A percentile compares a stretch with the other conserved stretches of the same genome.
Conservation (phyloP, 2,797 vertebrate genomes). For the Nyctalus aviator region DNA sequence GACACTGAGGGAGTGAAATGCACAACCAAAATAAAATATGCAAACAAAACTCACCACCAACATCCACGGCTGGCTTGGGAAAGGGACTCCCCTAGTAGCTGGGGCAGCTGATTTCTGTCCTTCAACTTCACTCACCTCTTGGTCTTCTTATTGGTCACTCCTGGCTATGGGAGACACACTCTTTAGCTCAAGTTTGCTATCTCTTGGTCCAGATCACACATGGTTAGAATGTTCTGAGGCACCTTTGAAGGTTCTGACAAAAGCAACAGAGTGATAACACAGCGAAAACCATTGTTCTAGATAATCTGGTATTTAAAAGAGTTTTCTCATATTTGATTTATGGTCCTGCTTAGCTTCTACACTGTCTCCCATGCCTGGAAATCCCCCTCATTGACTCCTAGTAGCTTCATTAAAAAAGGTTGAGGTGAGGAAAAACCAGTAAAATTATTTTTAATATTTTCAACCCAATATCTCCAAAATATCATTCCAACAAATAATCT, state of each 20-base stretch:
- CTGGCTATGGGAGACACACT: not conserved
- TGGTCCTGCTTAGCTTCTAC: not conserved
- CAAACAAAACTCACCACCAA: not conserved
- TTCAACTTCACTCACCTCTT: not conserved
- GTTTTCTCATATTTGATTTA: not conserved
- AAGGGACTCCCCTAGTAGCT: not conserved
- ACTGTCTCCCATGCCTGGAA: not conserved
- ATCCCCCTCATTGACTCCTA: not conserved
- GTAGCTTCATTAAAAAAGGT: not conserved
- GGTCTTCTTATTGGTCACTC: not conserved
- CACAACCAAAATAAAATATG: not conserved
- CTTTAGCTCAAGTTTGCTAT: not conserved
- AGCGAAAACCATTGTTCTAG: not conserved
- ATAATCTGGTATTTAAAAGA: not conserved
- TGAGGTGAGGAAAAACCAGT: not conserved
- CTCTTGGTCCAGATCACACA: not conserved
- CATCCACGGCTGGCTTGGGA: not conserved
- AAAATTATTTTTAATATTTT: constrained; percentile 31
- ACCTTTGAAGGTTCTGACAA: not conserved
- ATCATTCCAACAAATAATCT: constrained; percentile 14
- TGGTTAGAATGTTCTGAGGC: not conserved
- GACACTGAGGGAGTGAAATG: not conserved
- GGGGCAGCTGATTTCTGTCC: not conserved
- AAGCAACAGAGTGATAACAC: not conserved
- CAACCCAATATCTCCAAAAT: not conserved